These are phyloP conservation scores for Sciurus carolinensis DNA, from an alignment of 2,797 vertebrate genomes.

Conservation along the genomic window DNA sequence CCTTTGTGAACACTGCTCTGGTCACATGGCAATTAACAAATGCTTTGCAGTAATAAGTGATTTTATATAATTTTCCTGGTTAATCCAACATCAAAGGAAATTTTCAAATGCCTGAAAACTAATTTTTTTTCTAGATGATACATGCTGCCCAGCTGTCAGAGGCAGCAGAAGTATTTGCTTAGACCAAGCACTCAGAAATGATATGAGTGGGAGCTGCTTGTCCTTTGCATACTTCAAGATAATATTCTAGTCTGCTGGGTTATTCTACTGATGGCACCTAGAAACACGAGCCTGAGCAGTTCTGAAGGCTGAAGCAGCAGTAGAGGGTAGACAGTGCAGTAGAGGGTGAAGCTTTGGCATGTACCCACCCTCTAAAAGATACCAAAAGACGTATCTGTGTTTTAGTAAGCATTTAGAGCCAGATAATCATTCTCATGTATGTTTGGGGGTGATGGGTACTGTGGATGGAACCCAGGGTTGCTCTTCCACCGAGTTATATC, in stretches of 20 bases:
- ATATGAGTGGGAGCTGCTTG: neutral
- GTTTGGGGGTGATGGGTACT: too few relatives aligned
- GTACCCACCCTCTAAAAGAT: neutral
- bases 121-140: constrained; percentile 9
- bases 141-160: neutral
- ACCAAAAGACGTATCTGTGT: neutral
- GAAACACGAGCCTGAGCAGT: neutral
- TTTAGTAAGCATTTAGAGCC: constrained; percentile 50
- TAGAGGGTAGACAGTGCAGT: neutral
- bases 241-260: neutral
- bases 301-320: neutral
- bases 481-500: too few relatives aligned
- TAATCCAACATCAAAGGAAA: constrained; percentile 58
- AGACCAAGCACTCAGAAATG: neutral
- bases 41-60: constrained; percentile 25
- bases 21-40: constrained; percentile 58
- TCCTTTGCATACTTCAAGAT: neutral
- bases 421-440: neutral
- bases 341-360: neutral
- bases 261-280: neutral
- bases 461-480: too few relatives aligned
- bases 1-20: constrained; percentile 19
- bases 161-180: constrained; percentile 9
- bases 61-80: constrained; percentile 49
- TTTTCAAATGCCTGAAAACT: constrained; percentile 58